A percentile compares a stretch with the other conserved stretches of the same genome.
Evolutionary conservation across 2,113 vertebrate genomes (phyloP).

Genomic region (Vidua chalybeata): DNA sequence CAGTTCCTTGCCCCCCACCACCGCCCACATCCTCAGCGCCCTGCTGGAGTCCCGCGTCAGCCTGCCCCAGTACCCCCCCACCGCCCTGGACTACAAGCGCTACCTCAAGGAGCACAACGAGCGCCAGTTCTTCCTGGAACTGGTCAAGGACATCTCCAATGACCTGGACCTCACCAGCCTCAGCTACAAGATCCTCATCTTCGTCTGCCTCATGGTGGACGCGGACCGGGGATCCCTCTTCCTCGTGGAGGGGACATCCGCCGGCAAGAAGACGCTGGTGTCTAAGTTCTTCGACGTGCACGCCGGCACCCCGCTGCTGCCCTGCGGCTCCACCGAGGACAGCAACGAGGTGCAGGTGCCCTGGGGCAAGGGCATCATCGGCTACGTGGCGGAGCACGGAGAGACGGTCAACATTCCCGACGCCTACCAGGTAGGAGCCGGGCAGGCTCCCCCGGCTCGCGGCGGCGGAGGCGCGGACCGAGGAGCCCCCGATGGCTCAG

Average conservation of each 20-base stretch:
- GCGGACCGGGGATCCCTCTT: conserved; percentile 95
- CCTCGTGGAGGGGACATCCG: conserved; percentile 87
- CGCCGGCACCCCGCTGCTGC: conserved; percentile 90
- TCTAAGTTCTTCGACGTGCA: conserved; percentile 99
- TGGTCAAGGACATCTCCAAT: conserved; percentile 99
- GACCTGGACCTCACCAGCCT: conserved; percentile 95
- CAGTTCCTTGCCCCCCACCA: conserved; percentile 94
- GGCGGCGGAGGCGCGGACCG: not conserved
- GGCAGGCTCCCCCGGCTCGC: not conserved
- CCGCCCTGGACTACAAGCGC: conserved; percentile 95
- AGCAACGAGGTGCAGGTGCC: conserved; percentile 96
- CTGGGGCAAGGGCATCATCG: conserved; percentile 98
- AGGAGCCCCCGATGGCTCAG: not conserved
- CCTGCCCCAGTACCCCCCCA: conserved; percentile 95
- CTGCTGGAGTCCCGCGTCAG: conserved; percentile 96
- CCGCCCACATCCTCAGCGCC: conserved; percentile 94
- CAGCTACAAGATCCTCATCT: conserved; percentile 97
- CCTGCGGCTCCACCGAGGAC: conserved; percentile 84
- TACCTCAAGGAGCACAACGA: conserved; percentile 94
- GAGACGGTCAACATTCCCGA: conserved; percentile 97
- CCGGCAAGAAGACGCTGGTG: conserved; percentile 92
- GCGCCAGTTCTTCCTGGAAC: conserved; percentile 95
- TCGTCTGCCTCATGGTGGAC: conserved; percentile 97
- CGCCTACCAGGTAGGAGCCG: conserved; percentile 90
- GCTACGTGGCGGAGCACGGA: conserved; percentile 96